A percentile compares a stretch with the other conserved stretches of the same genome.
These are phyloP conservation scores for Hipposideros larvatus DNA, from an alignment of 2,797 vertebrate species.

Conservation along the genomic window DNA sequence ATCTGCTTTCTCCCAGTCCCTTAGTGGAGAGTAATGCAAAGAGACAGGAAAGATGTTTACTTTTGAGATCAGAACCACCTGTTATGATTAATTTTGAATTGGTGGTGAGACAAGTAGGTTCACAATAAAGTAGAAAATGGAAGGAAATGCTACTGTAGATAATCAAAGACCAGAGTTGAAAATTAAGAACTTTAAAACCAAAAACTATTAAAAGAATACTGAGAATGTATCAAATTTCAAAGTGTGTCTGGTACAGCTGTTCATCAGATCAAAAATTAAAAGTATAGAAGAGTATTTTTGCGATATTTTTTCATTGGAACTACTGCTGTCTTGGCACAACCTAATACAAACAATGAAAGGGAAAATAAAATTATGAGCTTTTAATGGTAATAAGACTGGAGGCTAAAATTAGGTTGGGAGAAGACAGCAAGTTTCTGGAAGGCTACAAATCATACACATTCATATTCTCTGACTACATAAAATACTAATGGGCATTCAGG, in stretches of 20 bases:
- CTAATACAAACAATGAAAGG: constrained; percentile 7
- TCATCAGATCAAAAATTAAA: neutral
- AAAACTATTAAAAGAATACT: constrained; percentile 65
- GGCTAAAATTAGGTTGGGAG: neutral
- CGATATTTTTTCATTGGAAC: neutral
- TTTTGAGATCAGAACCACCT: constrained; percentile 72
- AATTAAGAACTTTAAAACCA: constrained; percentile 55
- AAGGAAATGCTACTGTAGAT: constrained; percentile 53
- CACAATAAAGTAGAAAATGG: constrained; percentile 68
- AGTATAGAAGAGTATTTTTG: neutral
- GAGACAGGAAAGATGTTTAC: constrained; percentile 75
- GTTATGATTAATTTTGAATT: constrained; percentile 71
- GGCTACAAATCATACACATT: neutral
- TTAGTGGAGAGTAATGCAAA: constrained; percentile 58
- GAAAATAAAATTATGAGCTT: constrained; percentile 7
- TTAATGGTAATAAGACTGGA: neutral
- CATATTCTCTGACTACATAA: neutral
- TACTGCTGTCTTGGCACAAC: neutral
- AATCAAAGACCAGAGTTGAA: constrained; percentile 35
- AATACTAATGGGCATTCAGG: neutral
- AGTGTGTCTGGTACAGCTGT: neutral
- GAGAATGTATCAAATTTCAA: neutral
- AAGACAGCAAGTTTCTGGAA: neutral
- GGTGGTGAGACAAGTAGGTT: constrained; percentile 68
- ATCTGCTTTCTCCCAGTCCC: constrained; percentile 63